Percentiles rank a stretch among this genome's conserved stretches.
Evolutionary conservation across 1,140 invertebrate species (phyloP).

Genomic region (Prorops nasuta): DNA sequence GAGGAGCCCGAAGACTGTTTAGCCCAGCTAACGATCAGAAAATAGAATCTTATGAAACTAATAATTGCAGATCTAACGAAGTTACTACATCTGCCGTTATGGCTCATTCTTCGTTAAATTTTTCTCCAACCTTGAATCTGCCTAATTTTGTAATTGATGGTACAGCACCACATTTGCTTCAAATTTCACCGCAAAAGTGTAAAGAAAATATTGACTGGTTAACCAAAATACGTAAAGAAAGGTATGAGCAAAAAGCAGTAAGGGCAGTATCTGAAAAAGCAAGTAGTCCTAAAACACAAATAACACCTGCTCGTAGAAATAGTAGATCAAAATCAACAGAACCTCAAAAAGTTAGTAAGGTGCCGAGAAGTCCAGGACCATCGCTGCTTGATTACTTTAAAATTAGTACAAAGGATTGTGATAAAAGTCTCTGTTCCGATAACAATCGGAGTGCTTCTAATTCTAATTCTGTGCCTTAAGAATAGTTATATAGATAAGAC

Average conservation of each 20-base stretch:
- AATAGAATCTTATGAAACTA: neutral
- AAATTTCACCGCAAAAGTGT: slow-evolving; percentile 69
- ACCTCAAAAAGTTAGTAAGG: slow-evolving; percentile 29
- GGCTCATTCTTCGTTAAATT: slow-evolving; percentile 26
- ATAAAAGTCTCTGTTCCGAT: slow-evolving; percentile 18
- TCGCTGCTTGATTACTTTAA: slow-evolving; percentile 44
- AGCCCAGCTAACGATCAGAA: slow-evolving; percentile 29
- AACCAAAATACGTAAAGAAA: slow-evolving; percentile 66
- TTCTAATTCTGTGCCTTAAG: slow-evolving; percentile 8
- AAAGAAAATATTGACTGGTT: slow-evolving; percentile 71
- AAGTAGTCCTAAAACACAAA: slow-evolving; percentile 26
- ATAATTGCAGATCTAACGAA: too few species aligned
- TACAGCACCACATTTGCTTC: slow-evolving; percentile 69
- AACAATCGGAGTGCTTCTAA: slow-evolving; percentile 9
- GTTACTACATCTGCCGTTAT: neutral
- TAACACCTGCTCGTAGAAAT: slow-evolving; percentile 31
- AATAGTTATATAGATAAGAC: slow-evolving; percentile 9
- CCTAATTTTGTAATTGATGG: slow-evolving; percentile 77
- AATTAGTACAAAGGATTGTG: slow-evolving; percentile 21
- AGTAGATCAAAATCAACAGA: slow-evolving; percentile 42
- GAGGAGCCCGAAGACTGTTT: slow-evolving; percentile 45
- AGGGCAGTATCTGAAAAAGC: slow-evolving; percentile 24
- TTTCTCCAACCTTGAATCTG: slow-evolving; percentile 70
- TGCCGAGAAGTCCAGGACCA: slow-evolving; percentile 24
- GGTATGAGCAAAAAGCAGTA: slow-evolving; percentile 26